Evolutionary conservation across 2,888 invertebrate species (phyloP), one percentile per base, ranked within the genome.

Genomic region (Drosophila ustulata): DNA sequence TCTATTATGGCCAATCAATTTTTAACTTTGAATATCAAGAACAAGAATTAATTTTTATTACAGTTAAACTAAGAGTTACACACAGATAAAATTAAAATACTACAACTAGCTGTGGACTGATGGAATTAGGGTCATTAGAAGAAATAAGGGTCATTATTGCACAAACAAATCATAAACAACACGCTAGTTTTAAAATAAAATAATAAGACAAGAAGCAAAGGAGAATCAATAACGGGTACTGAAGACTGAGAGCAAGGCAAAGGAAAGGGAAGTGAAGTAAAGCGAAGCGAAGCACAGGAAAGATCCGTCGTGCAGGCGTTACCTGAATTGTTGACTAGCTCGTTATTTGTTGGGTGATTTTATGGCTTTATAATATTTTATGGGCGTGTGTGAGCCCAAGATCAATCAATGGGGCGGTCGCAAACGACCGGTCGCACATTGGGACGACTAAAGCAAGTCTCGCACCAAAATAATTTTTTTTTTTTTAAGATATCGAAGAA

Each of bases 301-400:
- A 49, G 57, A 18, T 18, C 5, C 37, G 7, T 46, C 41, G 23
- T 50, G 55, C 28, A 55, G 78, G 82, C 85, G 82, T 73, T 58
- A 37, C 66, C 63, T 37, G 56, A 61, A 50, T 68, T 58, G 67
- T 50, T 47, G 69, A 30, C 52, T 69, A 80, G 74, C 74, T 74
- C 62, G 80, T 68, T 49, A 56, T 49, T 79, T 70, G 67, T 43
- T 67, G 74, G 55, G 55, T 71, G 67, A 45, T 65, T 52, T 88
- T 88, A 83, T 88, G 80, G 82, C 83, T 88, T 88, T 80, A 83
- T 83, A 82, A 85, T 75, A 57, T 32, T 71, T 71, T 51, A 73
- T 67, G 61, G 68, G 66, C 66, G 75, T 64, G 70, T 71, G 75
- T 78, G 82, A 57, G 37, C 56, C n/a, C 28, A 45, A 55, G 58